Base-by-base conservation (phyloP, 2,797 vertebrate genomes). In the Macropus fuliginosus region DNA sequence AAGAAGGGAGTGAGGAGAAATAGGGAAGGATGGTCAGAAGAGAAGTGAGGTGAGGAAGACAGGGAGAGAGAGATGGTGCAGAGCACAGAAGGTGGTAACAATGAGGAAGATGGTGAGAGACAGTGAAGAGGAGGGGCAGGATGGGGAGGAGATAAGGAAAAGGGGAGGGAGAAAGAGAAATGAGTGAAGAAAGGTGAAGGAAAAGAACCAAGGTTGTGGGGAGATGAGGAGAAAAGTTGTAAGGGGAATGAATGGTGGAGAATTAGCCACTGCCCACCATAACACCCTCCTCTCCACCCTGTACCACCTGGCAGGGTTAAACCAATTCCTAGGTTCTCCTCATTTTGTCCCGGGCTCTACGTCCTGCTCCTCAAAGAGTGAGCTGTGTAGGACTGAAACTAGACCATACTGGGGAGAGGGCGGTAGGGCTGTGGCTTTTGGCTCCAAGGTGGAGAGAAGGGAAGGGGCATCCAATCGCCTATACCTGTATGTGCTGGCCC, bases 401-500 rank as follows among this genome's bases (percentile, higher is more conserved):
- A 74, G n/a, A n/a, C 14, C 14, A n/a, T 0, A 66, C 62, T 40
- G 59, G 12, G 8, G 66, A 2, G 21, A 2, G 31, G 31, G 31
- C 1, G 93, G 95, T 0, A 0, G 28, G 29, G 46, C 14, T n/a
- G 9, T 66, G 59, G 21, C 1, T 57, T 55, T 81, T 52, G 93
- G 94, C 18, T 27, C 28, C 5, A 12, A 16, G 54, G 4, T 27
- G 92, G 50, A 29, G 46, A 29, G n/a, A 56, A 24, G 94, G 92
- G 93, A 93, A 1, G 0, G 31, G 94, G 40, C 0, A 0, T 16
- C 3, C 29, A 91, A 8, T 5, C 16, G 21, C 56, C 56, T 98
- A 98, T 93, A 99, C 99, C 99, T 99, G 98, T 4, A 98, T 1
- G 34, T 96, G n/a, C 74, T 98, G 98, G 66, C 98, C 96, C 94